These are phyloP conservation scores for Neosilurus hyrtlii DNA, from an alignment of 2,797 vertebrate species.

Conservation along the genomic window DNA sequence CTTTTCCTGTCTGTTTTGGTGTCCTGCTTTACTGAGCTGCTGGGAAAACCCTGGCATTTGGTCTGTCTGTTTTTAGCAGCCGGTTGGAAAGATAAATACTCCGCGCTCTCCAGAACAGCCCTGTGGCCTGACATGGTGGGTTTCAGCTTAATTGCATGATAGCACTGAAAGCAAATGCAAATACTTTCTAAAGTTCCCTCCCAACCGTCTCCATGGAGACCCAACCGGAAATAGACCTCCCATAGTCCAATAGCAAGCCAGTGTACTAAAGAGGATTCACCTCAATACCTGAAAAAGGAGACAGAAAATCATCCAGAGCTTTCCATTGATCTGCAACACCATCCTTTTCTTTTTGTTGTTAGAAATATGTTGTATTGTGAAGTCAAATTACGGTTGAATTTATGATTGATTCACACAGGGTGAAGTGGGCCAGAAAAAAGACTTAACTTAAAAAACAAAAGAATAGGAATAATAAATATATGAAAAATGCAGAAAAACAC, in stretches of 20 bases:
- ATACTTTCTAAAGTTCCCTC: slow-evolving; percentile 24
- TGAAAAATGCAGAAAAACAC: no score
- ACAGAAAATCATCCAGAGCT: neutral
- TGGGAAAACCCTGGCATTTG: slow-evolving; percentile 37
- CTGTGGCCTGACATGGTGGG: slow-evolving; percentile 16
- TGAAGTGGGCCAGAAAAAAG: no score
- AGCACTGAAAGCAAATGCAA: slow-evolving; percentile 27
- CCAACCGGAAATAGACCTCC: neutral
- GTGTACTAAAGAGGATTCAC: neutral
- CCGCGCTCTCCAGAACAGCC: neutral
- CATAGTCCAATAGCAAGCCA: neutral
- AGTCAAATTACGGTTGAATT: no score
- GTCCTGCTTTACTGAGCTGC: slow-evolving; percentile 29
- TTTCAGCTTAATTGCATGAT: slow-evolving; percentile 16
- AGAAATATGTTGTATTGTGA: no score
- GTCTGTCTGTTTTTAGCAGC: slow-evolving; percentile 24
- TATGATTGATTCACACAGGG: no score
- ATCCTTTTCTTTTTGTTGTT: neutral
- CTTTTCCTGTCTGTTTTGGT: neutral
- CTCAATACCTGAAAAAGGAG: neutral
- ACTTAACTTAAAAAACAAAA: no score
- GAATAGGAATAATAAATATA: no score
- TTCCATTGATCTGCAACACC: neutral
- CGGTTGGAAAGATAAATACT: slow-evolving; percentile 29
- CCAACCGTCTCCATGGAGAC: slow-evolving; percentile 12